Percentiles rank a stretch among this genome's conserved stretches.
phyloP scores from a whole-genome alignment of 2,888 invertebrate species.

The Tholera decimalis region DNA sequence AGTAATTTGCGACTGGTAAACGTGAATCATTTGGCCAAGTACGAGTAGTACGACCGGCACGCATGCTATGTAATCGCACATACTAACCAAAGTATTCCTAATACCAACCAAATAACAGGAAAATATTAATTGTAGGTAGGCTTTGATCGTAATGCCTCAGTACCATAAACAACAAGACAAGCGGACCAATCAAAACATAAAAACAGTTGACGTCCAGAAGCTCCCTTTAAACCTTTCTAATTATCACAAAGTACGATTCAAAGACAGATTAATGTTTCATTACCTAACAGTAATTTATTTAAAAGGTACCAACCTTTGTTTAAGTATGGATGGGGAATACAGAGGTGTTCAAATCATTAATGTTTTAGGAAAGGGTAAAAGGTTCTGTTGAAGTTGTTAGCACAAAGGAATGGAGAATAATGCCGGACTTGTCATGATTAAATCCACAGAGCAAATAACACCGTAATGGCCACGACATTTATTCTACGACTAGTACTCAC shows the following conservation, averaged over 20 bases:
- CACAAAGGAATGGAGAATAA: conserved; percentile 28
- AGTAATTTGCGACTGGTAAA: too few species aligned
- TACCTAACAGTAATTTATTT: conserved; percentile 7
- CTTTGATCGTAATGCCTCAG: too few species aligned
- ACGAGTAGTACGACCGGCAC: too few species aligned
- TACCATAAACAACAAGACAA: too few species aligned
- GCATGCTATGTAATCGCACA: too few species aligned
- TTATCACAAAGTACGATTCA: not conserved
- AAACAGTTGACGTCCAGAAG: not conserved
- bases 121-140: not conserved
- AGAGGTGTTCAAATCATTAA: conserved; percentile 23
- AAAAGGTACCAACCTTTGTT: conserved; percentile 17
- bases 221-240: not conserved
- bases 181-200: not conserved
- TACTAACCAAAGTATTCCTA: too few species aligned
- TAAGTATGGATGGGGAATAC: conserved; percentile 18
- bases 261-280: conserved; percentile 29
- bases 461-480: not conserved
- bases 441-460: not conserved
- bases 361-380: conserved; percentile 17
- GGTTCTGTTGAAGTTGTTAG: conserved; percentile 23
- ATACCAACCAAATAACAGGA: not conserved
- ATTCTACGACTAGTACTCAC: too few species aligned
- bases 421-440: conserved; percentile 19
- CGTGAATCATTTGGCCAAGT: too few species aligned